Evolutionary conservation across 2,113 vertebrate species (phyloP).

Genomic region (Poeciliopsis prolifica): DNA sequence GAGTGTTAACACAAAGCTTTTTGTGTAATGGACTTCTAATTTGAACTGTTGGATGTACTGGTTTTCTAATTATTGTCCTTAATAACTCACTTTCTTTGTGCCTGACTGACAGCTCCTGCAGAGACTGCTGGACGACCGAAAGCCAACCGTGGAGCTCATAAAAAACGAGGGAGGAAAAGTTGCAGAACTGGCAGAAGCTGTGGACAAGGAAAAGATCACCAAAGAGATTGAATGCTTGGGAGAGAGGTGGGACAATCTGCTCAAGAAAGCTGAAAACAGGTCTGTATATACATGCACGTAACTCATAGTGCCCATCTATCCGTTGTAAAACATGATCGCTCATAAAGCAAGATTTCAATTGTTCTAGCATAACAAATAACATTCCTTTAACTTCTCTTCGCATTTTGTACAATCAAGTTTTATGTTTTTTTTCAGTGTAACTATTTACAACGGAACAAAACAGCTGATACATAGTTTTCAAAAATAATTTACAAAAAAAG

Average conservation of each 20-base stretch:
- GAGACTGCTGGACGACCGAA: conserved; percentile 92
- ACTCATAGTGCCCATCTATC: not conserved
- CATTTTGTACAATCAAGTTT: not conserved
- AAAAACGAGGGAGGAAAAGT: conserved; percentile 94
- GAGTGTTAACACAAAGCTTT: conserved; percentile 46
- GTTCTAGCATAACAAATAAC: too few relatives aligned
- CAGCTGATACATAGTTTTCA: too few relatives aligned
- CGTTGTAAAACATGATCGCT: too few relatives aligned
- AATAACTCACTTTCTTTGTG: conserved; percentile 60
- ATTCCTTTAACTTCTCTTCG: not conserved
- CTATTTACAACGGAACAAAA: too few relatives aligned
- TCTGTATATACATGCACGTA: conserved; percentile 57
- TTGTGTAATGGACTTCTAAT: conserved; percentile 40
- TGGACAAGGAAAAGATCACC: conserved; percentile 90
- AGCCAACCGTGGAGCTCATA: conserved; percentile 91
- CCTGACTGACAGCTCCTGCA: conserved; percentile 87
- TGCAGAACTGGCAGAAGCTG: conserved; percentile 87
- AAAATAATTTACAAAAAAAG: too few relatives aligned
- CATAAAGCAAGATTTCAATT: too few relatives aligned
- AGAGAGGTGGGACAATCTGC: conserved; percentile 90
- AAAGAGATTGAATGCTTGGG: conserved; percentile 90
- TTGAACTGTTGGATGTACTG: conserved; percentile 55
- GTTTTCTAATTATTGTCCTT: conserved; percentile 36
- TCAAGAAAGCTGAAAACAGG: conserved; percentile 94
- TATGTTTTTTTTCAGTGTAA: not conserved